Conservation (phyloP, 2,888 invertebrate species). For the Acanthopleura granulata region DNA sequence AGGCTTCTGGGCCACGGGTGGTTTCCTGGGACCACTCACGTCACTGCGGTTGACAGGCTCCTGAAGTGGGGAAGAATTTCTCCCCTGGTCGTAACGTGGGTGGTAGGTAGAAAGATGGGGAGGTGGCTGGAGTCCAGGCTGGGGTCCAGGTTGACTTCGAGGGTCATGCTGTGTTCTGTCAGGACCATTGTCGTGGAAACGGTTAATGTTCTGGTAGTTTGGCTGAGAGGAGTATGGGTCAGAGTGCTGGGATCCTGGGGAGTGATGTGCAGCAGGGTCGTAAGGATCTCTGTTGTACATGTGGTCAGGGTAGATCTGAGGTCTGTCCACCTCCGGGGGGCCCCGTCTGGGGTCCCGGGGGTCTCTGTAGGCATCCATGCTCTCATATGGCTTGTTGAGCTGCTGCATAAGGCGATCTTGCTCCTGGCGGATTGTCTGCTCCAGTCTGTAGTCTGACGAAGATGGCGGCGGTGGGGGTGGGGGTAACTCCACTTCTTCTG, state of each 20-base stretch:
- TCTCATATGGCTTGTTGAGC: slow-evolving; percentile 19
- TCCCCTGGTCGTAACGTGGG: slow-evolving; percentile 18
- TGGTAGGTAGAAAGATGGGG: slow-evolving; percentile 21
- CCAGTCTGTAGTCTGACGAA: neutral
- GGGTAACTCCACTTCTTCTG: slow-evolving; percentile 60
- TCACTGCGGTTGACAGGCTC: slow-evolving; percentile 9
- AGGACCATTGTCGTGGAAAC: slow-evolving; percentile 21
- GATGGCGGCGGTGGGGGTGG: slow-evolving; percentile 71
- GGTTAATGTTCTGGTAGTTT: slow-evolving; percentile 43
- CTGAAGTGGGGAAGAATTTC: neutral
- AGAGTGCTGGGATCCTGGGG: slow-evolving; percentile 21
- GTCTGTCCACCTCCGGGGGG: neutral
- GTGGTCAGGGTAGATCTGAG: slow-evolving; percentile 11
- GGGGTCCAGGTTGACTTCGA: slow-evolving; percentile 25
- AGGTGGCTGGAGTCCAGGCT: slow-evolving; percentile 15
- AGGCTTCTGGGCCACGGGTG: neutral
- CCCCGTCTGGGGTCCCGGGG: neutral
- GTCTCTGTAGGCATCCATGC: neutral
- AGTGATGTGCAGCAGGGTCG: slow-evolving; percentile 18
- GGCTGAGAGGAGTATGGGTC: slow-evolving; percentile 22
- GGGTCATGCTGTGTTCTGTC: neutral
- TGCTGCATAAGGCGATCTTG: slow-evolving; percentile 39
- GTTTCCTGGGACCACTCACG: neutral
- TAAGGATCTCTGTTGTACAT: slow-evolving; percentile 17
- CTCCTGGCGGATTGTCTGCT: neutral